A percentile compares a stretch with the other conserved stretches of the same genome.
Conservation (phyloP, 2,888 invertebrate species). For the Muschampia plurimacula region DNA sequence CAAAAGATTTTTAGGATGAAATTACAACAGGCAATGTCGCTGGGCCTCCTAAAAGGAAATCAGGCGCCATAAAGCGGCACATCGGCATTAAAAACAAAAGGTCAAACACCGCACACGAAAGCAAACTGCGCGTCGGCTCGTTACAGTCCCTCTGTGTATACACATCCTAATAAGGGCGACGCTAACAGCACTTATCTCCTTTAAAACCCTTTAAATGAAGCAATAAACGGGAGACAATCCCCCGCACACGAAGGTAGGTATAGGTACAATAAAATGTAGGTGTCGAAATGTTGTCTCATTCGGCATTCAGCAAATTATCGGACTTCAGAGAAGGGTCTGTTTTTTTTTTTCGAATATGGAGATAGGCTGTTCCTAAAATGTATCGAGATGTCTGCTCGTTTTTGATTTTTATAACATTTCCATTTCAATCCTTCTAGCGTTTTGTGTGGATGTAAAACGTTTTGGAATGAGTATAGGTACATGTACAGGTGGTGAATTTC, state of each 20-base stretch:
- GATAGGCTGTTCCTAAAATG: conserved; percentile 6
- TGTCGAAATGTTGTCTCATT: conserved; percentile 32
- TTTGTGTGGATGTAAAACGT: neutral
- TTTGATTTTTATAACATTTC: conserved; percentile 9
- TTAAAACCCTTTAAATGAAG: conserved; percentile 77
- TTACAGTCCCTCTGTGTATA: conserved; percentile 54
- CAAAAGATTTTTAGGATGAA: conserved; percentile 10
- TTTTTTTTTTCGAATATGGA: conserved; percentile 16
- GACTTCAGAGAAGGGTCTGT: conserved; percentile 20
- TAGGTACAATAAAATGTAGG: neutral
- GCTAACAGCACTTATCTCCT: conserved; percentile 71
- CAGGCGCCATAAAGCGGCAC: conserved; percentile 24
- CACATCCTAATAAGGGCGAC: conserved; percentile 61
- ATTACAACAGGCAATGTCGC: conserved; percentile 8
- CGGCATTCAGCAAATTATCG: conserved; percentile 36
- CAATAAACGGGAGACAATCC: conserved; percentile 62
- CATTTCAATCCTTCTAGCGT: conserved; percentile 2
- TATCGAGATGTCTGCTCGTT: neutral
- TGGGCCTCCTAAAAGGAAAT: conserved; percentile 28
- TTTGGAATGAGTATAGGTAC: neutral
- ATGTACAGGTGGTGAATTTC: neutral
- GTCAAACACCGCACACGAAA: conserved; percentile 44
- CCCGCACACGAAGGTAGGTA: conserved; percentile 19
- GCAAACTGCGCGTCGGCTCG: conserved; percentile 34
- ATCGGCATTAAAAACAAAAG: conserved; percentile 41